A percentile compares a stretch with the other conserved stretches of the same genome.
Conservation (phyloP, 2,888 invertebrate species). For the Agonopterix arenella region DNA sequence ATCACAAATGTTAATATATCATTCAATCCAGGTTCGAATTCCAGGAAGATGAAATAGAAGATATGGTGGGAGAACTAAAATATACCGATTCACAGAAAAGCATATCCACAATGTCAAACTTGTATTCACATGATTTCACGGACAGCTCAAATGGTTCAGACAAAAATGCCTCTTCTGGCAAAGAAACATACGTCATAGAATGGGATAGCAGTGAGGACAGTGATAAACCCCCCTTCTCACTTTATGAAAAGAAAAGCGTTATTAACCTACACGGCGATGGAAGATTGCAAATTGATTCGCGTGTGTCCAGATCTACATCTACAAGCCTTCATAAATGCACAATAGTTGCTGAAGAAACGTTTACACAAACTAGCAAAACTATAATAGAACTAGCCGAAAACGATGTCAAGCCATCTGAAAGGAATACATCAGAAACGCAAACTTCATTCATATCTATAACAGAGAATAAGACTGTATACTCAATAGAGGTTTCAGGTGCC, state of each 20-base stretch:
- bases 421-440: constrained; percentile 52
- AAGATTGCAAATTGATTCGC: constrained; percentile 11
- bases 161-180: constrained; percentile 54
- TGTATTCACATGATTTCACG: constrained; percentile 56
- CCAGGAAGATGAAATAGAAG: constrained; percentile 62
- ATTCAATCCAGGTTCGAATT: not conserved
- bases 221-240: constrained; percentile 31
- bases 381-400: constrained; percentile 65
- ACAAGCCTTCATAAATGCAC: constrained; percentile 28
- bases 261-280: constrained; percentile 22
- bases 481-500: constrained; percentile 29
- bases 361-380: constrained; percentile 78
- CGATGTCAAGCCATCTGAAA: constrained; percentile 25
- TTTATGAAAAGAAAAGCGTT: constrained; percentile 26
- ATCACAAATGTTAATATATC: too few relatives aligned
- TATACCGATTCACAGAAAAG: constrained; percentile 64
- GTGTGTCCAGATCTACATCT: constrained; percentile 16
- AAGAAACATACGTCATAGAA: constrained; percentile 60
- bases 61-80: constrained; percentile 47
- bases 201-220: constrained; percentile 53
- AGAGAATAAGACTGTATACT: constrained; percentile 46
- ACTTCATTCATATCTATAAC: constrained; percentile 56
- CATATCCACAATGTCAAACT: constrained; percentile 49
- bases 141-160: constrained; percentile 48
- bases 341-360: constrained; percentile 48